These are phyloP conservation scores for Bombyx mandarina DNA, from an alignment of 1,140 invertebrate species.

Conservation along the genomic window DNA sequence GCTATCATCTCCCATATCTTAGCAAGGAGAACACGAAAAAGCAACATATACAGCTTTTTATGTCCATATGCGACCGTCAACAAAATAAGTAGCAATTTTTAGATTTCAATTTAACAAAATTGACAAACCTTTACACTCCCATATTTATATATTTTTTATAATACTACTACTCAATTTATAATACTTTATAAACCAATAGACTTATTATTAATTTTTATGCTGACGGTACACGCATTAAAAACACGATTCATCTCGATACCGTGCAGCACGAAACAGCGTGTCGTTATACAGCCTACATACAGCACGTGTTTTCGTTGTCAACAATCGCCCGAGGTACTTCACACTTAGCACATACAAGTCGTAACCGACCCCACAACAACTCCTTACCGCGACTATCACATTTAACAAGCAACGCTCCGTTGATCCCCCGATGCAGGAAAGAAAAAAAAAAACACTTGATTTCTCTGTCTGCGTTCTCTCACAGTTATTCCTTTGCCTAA, in stretches of 20 bases:
- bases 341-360: background rate
- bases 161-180: no score
- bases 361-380: background rate
- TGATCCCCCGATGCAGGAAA: slow-evolving; percentile 64
- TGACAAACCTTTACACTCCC: no score
- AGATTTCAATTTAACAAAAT: no score
- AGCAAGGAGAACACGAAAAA: no score
- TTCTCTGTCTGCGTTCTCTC: slow-evolving; percentile 36
- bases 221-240: background rate
- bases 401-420: slow-evolving; percentile 43
- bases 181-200: no score
- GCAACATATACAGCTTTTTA: no score
- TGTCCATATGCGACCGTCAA: no score
- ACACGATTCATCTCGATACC: background rate
- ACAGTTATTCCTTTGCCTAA: slow-evolving; percentile 59
- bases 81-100: no score
- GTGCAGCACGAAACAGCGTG: slow-evolving; percentile 1
- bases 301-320: slow-evolving; percentile 45
- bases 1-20: no score
- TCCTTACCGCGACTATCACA: slow-evolving; percentile 52
- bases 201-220: no score
- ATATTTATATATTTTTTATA: no score
- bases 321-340: slow-evolving; percentile 37
- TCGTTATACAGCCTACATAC: background rate
- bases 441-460: slow-evolving; percentile 29